Evolutionary conservation across 2,113 vertebrate species (phyloP), one percentile per base, ranked within the genome.

Genomic region (Pluvianellus socialis): DNA sequence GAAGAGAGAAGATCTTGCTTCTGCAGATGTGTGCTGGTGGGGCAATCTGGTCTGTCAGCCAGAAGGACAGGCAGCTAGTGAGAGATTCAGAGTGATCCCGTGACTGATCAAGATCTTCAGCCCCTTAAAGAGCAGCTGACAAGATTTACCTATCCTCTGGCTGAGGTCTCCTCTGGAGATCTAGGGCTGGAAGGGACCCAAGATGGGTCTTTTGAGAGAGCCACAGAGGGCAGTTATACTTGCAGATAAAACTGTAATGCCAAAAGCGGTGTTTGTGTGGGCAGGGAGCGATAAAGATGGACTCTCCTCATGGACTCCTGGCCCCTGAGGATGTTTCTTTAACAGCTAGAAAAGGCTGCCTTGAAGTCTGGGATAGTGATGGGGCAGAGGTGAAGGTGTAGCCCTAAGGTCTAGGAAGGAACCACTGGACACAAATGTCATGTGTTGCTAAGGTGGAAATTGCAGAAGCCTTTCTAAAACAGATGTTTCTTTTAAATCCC

Each of bases 211-310:
- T 80, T 27, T 42, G 71, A 55, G 58, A 86, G 63, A 30, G 30
- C 1, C 61, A 23, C 45, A 66, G 77, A 24, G 2, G 7, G 8
- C 40, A 22, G 66, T 65, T 70, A 24, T 12, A 52, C 14, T 55
- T 55, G 62, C 56, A 71, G 38, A 45, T 79, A 45, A 63, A 91
- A 72, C 0, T 5, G 4, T 30, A 66, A 11, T 38, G 5, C 20
- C 8, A 26, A 21, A 65, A 56, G 20, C 0, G 0, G 3, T n/a
- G 22, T 65, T 68, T 24, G 33, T 68, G 45, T 0, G 5, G 53
- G 30, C 72, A 44, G n/a, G 44, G 14, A 47, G 8, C 2, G 6
- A 50, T 33, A 79, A 40, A 80, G 9, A 45, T 70, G 45, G 26
- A 23, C 30, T 40, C 13, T 18, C 2, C 5, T 14, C 28, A 5